phyloP scores from a whole-genome alignment of 2,797 vertebrate species.

The Platyrinchus mystaceus region DNA sequence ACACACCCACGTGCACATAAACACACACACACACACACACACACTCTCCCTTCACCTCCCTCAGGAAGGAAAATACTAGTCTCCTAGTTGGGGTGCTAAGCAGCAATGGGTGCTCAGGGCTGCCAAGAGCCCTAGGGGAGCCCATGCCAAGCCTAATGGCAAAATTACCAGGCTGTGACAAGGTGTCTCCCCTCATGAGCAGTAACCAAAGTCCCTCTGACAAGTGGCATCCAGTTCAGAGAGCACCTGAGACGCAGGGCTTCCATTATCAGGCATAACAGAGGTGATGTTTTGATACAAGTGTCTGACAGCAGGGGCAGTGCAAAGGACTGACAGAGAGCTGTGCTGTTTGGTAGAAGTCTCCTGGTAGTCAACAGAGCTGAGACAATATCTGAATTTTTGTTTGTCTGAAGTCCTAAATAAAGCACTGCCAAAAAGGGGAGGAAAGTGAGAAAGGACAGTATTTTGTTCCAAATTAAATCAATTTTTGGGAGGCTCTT shows the following conservation, averaged over 20 bases:
- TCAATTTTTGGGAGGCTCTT: not conserved
- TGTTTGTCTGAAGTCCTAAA: not conserved
- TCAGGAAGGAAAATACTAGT: not conserved
- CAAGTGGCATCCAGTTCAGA: not conserved
- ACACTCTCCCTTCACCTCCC: not conserved
- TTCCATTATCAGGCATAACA: rapidly evolving
- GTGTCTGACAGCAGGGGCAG: not conserved
- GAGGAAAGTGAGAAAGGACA: not conserved
- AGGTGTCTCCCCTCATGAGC: not conserved
- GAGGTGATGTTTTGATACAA: not conserved
- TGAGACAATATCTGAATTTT: not conserved
- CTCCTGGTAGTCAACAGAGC: not conserved
- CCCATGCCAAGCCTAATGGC: not conserved
- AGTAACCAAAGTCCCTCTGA: not conserved
- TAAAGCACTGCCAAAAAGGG: not conserved
- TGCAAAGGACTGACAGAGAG: not conserved
- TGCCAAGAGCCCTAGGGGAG: not conserved
- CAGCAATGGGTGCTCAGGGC: not conserved
- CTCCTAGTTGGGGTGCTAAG: not conserved
- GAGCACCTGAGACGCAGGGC: not conserved
- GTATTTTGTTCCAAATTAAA: not conserved
- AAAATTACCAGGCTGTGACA: not conserved
- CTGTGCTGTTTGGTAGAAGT: not conserved
- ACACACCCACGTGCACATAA: rapidly evolving
- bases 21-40: not conserved